These are phyloP conservation scores for Ranitomeya variabilis DNA, from an alignment of 2,113 vertebrate genomes.

Conservation along the genomic window DNA sequence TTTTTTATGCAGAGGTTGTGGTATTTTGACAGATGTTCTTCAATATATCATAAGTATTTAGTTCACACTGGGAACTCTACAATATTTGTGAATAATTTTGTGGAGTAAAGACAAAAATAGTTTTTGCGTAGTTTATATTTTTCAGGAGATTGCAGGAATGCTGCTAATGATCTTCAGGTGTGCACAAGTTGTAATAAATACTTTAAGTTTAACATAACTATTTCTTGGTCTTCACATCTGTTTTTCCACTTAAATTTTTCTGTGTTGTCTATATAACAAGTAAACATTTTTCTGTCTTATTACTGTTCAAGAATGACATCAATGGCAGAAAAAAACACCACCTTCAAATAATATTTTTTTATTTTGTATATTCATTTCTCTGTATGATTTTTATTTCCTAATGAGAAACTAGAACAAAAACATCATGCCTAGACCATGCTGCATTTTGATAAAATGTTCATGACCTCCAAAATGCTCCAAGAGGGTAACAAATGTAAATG, in stretches of 20 bases:
- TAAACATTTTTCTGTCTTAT: constrained; percentile 2
- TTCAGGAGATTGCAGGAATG: constrained; percentile 4
- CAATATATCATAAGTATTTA: background rate
- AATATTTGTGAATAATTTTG: background rate
- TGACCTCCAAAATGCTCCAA: no score
- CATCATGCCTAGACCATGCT: no score
- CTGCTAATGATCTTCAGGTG: constrained; percentile 16
- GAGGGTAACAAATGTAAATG: no score
- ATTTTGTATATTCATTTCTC: no score
- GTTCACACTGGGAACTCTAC: background rate
- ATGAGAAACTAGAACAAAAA: no score
- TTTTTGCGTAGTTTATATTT: background rate
- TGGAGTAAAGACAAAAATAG: background rate
- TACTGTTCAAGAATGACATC: background rate
- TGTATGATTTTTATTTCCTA: no score
- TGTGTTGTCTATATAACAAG: background rate
- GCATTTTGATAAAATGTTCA: no score
- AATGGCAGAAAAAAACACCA: background rate
- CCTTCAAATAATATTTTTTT: background rate
- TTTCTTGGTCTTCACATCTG: constrained; percentile 15
- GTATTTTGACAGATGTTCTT: background rate
- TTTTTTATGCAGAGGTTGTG: background rate
- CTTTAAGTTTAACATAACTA: background rate
- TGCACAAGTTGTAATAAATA: background rate
- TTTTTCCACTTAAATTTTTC: background rate